Percentiles rank a stretch among this genome's conserved stretches.
phyloP scores from a whole-genome alignment of 2,888 invertebrate genomes.

The Drosophila rellima region DNA sequence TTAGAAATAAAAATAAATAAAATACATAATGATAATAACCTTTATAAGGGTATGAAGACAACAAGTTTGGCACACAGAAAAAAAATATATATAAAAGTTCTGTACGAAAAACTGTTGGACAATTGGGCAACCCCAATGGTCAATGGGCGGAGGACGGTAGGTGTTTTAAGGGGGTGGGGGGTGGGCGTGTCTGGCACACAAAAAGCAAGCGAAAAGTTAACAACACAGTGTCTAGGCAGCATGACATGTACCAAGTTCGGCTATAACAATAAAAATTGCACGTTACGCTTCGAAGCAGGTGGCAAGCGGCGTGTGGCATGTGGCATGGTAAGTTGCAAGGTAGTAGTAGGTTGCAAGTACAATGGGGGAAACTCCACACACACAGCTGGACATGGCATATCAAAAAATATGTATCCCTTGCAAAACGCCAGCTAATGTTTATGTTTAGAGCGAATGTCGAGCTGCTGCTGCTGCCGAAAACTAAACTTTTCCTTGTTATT shows the following conservation, averaged over 20 bases:
- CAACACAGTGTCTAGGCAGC: conserved; percentile 63
- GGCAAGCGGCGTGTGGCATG: conserved; percentile 3
- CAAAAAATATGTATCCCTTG: conserved; percentile 67
- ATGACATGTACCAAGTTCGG: conserved; percentile 66
- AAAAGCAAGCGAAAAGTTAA: conserved; percentile 66
- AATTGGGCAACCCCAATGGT: conserved; percentile 2
- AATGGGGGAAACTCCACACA: too few species aligned
- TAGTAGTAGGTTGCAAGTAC: too few species aligned
- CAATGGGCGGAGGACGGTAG: not conserved
- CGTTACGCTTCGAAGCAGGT: conserved; percentile 63
- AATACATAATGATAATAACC: not conserved
- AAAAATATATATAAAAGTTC: conserved; percentile 20
- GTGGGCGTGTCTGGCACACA: conserved; percentile 43
- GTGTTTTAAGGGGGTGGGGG: not conserved
- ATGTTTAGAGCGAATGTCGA: conserved; percentile 49
- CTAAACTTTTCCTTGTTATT: conserved; percentile 72
- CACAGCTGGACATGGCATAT: conserved; percentile 74
- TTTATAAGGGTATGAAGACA: not conserved
- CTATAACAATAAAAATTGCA: conserved; percentile 74
- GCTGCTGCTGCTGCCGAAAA: conserved; percentile 39
- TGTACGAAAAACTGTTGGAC: conserved; percentile 24
- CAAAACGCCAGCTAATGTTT: conserved; percentile 55
- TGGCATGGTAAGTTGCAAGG: too few species aligned
- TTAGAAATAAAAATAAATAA: too few species aligned
- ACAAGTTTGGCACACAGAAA: conserved; percentile 1